Evolutionary conservation across 2,888 invertebrate species (phyloP), one percentile per base, ranked within the genome.

Genomic region (Ophonus ardosiacus): DNA sequence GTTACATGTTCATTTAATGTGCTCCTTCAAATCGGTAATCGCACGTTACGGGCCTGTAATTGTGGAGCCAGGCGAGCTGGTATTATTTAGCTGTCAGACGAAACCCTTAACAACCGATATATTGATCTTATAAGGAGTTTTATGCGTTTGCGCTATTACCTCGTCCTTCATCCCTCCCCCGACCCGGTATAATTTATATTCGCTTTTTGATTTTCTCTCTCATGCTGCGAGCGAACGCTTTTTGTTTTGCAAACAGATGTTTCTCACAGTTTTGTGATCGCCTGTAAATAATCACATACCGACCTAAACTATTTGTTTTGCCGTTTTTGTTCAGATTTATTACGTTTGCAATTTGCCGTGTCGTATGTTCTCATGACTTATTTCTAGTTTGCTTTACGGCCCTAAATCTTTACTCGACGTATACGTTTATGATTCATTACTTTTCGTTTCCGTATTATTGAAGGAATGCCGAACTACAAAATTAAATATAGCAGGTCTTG

Each of bases 81-180:
- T 85, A 87, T 87, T 86, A 87, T 87, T 86, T 86, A 86, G 83
- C 86, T 86, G 86, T 86, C 86, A 86, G 86, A 86, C 81, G 78
- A 85, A 86, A 82, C 87, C 86, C 86, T 86, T 86, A 81, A 87
- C 86, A 85, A 86, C 87, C 87, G 82, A 87, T 87, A 87, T 88
- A 88, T 88, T 87, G 88, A 88, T 88, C 88, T 87, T 87, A 88
- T 87, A 88, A 87, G 88, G 87, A 87, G 87, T 87, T 88, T 87
- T 88, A 87, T 87, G 88, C 87, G 87, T 88, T 87, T 87, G 87
- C 87, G 88, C 88, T 87, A 88, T 88, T 88, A 88, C 86, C 86
- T 86, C 87, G 86, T 82, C 84, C 86, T 85, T 51, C 6, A 0
- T 24, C 43, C 71, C 43, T 43, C 18, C 43, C 43, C 51, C 8